Base-by-base conservation (phyloP, 2,113 vertebrate genomes). In the Sterrhoptilus dennistouni region DNA sequence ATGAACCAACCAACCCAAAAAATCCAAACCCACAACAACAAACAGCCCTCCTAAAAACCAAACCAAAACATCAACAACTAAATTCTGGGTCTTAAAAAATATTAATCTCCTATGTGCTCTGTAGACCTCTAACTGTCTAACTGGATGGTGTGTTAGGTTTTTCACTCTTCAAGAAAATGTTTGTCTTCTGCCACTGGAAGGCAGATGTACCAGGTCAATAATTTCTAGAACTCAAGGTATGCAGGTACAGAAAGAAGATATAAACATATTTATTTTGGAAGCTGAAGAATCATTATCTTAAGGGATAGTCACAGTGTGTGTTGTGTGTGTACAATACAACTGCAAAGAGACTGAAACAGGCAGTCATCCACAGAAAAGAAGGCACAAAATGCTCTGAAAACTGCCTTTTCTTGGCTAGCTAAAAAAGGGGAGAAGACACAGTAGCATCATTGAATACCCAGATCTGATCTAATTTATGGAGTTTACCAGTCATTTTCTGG, bases 231-330 rank as follows among this genome's bases (percentile, higher is more conserved):
- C 8, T 38, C 36, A 60, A 56, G 17, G 18, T 20, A 40, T 13
- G 6, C 24, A 72, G 12, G 21, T 79, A 50, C 6, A 78, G 31
- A 70, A 90, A 42, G 35, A 79, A 31, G 40, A 47, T 28, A 33
- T 79, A 71, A 79, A 17, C 11, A 28, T 18, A 35, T 79, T 83
- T 92, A 29, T 47, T 9, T 87, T 56, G 44, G 38, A 85, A 69
- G 5, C 9, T 53, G 31, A 49, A 54, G 14, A 68, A 40, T 21
- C 5, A 7, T 35, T 68, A 19, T 29, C 27, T 23, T 31, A 54
- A 64, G 17, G 16, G n/a, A 38, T 13, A 49, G 9, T 76, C 15
- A 23, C 13, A 50, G 21, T 42, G 18, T 0, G 0, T 33, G 8
- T 4, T 29, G 1, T 15, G 15, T 15, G 7, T 19, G 23, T 23